A percentile compares a stretch with the other conserved stretches of the same genome.
phyloP scores from a whole-genome alignment of 2,797 vertebrate genomes.

The Tachyglossus aculeatus region DNA sequence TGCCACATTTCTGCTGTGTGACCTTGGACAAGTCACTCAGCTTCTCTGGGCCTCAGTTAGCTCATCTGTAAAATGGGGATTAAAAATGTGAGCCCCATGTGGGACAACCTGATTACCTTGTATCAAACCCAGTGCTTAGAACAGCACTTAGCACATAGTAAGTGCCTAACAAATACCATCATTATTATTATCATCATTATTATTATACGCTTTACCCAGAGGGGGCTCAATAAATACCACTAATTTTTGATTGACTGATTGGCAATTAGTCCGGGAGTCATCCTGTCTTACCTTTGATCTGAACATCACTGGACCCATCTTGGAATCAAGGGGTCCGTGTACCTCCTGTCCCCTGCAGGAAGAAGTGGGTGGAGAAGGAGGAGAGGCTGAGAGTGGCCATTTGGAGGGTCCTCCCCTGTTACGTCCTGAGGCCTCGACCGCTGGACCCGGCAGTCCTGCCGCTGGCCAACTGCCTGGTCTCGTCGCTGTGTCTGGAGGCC shows the following conservation, averaged over 20 bases:
- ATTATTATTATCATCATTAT: neutral
- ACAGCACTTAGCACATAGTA: neutral
- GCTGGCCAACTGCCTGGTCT: conserved; percentile 17
- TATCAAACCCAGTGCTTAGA: neutral
- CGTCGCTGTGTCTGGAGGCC: conserved; percentile 38
- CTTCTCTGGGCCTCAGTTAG: too few species aligned
- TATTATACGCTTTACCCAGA: neutral
- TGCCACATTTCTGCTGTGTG: too few species aligned
- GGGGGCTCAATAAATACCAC: neutral
- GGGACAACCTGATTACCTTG: too few species aligned
- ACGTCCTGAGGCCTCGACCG: conserved; percentile 36
- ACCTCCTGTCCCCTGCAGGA: neutral
- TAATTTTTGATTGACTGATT: too few species aligned
- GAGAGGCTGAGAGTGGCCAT: conserved; percentile 27
- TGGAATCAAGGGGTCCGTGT: too few species aligned
- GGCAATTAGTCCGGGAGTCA: too few species aligned
- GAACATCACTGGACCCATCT: neutral
- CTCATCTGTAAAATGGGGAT: too few species aligned
- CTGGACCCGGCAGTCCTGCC: conserved; percentile 5
- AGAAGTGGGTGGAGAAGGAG: conserved; percentile 48
- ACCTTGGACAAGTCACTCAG: too few species aligned
- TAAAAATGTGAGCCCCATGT: too few species aligned
- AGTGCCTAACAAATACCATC: neutral
- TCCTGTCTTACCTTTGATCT: neutral
- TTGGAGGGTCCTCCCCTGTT: conserved; percentile 41